Base-by-base conservation (phyloP, 2,797 vertebrate species). In the Selene dorsalis region DNA sequence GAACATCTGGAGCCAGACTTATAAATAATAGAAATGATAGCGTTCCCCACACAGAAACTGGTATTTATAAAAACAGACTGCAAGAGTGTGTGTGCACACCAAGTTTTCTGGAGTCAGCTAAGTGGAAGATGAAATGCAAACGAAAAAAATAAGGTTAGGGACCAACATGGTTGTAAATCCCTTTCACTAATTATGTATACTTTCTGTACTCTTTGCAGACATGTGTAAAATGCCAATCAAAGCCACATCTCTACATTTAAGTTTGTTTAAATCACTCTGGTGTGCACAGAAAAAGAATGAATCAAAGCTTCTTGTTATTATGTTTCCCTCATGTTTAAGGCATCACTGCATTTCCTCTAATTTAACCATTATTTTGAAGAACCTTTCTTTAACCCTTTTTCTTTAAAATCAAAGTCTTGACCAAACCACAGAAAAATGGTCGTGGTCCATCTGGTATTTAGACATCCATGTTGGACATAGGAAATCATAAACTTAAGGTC, bases 1-100 rank as follows among this genome's bases (percentile, higher is more conserved):
- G 63, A 79, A 76, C 79, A 89, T 84, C 76, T 90, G 85, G 59
- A 71, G 58, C 22, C 32, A 52, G 69, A 56, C 70, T 39, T 24
- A 60, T 75, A 58, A 80, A 73, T 82, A 47, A 78, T 69, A 61
- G 30, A 64, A 56, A 45, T 26, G 39, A 3, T 32, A 53, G 28
- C 10, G 39, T 17, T 38, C n/a, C 4, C 48, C 65, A 55, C 38
- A 39, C 53, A 60, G 18, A 13, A 52, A 24, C 10, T 14, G 8
- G 17, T 22, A 16, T 73, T 55, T 16, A 55, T 20, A 20, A 43
- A 43, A 62, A 61, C 32, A 39, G 55, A 50, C 1, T 22, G 6
- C 53, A 30, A 4, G 28, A 22, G 30, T 47, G 50, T 22, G 10
- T 6, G 55, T 6, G 9, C 2, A 18, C 11, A 18, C 12, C 6